These are phyloP conservation scores for Seira musarum DNA, from an alignment of 2,888 invertebrate species.

Conservation along the genomic window DNA sequence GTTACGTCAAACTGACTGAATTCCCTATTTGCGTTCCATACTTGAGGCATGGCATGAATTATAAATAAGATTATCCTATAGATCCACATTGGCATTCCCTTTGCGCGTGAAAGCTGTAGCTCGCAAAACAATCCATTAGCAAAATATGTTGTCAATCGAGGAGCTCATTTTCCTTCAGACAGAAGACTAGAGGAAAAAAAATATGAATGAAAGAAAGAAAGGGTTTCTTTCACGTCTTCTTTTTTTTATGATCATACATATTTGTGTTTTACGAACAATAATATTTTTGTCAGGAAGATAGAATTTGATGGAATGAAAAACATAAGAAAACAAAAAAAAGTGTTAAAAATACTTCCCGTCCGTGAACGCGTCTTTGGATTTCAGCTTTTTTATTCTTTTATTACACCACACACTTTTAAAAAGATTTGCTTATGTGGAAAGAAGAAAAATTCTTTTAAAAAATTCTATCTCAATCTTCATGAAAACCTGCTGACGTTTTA, in stretches of 20 bases:
- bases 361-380: too few relatives aligned
- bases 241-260: not conserved
- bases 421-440: too few relatives aligned
- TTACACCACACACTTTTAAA: too few relatives aligned
- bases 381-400: too few relatives aligned
- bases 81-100: not conserved
- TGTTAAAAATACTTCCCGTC: too few relatives aligned
- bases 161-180: slow-evolving; percentile 10
- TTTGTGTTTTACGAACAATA: not conserved
- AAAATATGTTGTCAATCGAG: slow-evolving; percentile 49
- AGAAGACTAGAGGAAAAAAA: not conserved
- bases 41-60: not conserved
- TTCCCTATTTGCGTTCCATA: not conserved
- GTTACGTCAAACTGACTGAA: not conserved
- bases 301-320: slow-evolving; percentile 8
- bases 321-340: too few relatives aligned
- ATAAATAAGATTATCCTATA: not conserved
- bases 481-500: too few relatives aligned
- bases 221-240: not conserved
- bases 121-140: slow-evolving; percentile 41
- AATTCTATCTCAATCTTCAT: too few relatives aligned
- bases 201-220: not conserved
- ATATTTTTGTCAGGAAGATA: slow-evolving; percentile 1
- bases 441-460: too few relatives aligned
- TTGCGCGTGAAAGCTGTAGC: not conserved